phyloP scores from a whole-genome alignment of 2,888 invertebrate species.

The Luffia ferchaultella region DNA sequence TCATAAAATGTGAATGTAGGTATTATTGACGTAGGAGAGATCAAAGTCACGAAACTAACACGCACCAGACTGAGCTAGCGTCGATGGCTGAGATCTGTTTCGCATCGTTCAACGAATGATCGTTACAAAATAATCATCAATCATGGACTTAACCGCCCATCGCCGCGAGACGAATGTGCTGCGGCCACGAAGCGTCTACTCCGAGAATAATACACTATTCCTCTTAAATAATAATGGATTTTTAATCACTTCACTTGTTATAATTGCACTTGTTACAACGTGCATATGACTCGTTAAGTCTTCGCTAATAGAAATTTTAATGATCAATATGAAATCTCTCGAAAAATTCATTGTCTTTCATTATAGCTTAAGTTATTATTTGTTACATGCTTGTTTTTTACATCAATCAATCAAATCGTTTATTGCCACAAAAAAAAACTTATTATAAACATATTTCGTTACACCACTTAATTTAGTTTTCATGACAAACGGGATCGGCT shows the following conservation, averaged over 20 bases:
- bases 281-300: too few species aligned
- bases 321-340: too few species aligned
- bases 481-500: too few species aligned
- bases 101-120: not conserved
- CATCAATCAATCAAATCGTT: too few species aligned
- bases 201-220: constrained; percentile 5
- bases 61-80: not conserved
- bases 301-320: too few species aligned
- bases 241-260: not conserved
- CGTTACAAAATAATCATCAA: constrained; percentile 22
- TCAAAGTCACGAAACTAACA: not conserved
- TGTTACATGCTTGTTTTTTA: too few species aligned
- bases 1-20: too few species aligned
- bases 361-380: too few species aligned
- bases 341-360: too few species aligned
- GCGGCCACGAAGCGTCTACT: constrained; percentile 1
- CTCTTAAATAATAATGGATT: not conserved
- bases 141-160: constrained; percentile 24
- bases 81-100: not conserved
- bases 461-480: too few species aligned
- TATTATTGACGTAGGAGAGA: not conserved
- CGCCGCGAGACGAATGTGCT: constrained; percentile 17
- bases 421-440: too few species aligned
- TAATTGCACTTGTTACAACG: not conserved
- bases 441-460: too few species aligned